Percentiles rank a stretch among this genome's conserved stretches.
Conservation (phyloP, 2,888 invertebrate genomes). For the Pherbina coryleti region DNA sequence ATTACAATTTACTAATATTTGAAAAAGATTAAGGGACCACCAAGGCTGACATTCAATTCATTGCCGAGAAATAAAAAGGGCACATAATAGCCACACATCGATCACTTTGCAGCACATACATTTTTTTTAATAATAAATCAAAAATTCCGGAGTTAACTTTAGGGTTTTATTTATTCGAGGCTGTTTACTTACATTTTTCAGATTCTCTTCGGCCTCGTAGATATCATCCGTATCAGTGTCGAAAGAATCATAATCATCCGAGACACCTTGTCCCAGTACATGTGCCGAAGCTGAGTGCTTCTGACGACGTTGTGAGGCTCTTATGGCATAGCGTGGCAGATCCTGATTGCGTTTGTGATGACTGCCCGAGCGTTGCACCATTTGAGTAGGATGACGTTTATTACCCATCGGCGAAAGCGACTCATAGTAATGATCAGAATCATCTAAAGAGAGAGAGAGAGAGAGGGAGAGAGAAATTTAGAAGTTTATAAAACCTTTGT, state of each 20-base stretch:
- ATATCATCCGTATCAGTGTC: constrained; percentile 75
- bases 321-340: constrained; percentile 41
- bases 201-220: constrained; percentile 69
- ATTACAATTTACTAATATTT: no score
- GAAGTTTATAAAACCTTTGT: no score
- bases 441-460: constrained; percentile 71
- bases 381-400: constrained; percentile 57
- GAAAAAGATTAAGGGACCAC: no score
- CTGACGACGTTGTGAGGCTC: constrained; percentile 51
- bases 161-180: no score
- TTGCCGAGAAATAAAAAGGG: no score
- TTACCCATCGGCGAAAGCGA: constrained; percentile 70
- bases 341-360: constrained; percentile 53
- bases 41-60: no score
- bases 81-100: neutral
- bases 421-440: constrained; percentile 80
- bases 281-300: constrained; percentile 60
- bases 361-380: constrained; percentile 50
- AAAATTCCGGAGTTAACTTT: no score
- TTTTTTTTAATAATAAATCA: no score
- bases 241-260: constrained; percentile 80
- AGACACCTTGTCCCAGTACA: constrained; percentile 55
- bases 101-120: no score
- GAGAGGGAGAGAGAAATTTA: neutral
- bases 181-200: constrained; percentile 60